Base-by-base conservation (phyloP, 2,113 vertebrate genomes). In the Pygoscelis adeliae region DNA sequence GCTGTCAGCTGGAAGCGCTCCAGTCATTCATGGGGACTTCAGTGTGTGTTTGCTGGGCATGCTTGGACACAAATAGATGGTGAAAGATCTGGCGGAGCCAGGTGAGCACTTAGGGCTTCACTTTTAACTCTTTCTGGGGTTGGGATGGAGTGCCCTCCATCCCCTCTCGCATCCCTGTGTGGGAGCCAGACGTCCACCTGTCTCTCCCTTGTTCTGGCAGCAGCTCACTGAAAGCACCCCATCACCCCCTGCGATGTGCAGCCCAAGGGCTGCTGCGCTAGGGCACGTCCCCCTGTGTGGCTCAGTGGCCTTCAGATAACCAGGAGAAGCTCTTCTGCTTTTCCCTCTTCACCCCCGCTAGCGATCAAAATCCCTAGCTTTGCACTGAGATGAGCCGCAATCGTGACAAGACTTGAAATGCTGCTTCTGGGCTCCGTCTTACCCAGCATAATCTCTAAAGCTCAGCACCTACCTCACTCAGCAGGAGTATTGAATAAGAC, bases 1-100 rank as follows among this genome's bases (percentile, higher is more conserved):
- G 98, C 96, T 97, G 97, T 98, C 98, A 98, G 98, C 97, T 89
- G 98, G 98, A 99, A 98, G 98, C 98, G 98, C 98, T 98, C 98
- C 97, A 98, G 98, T 99, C 99, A 99, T 99, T 99, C 99, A 99
- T 98, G 98, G 98, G 97, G 97, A 98, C 97, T 98, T 94, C 34
- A 97, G 96, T 89, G 83, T 94, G 82, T 96, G 93, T 92, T 95
- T 90, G 88, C 95, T 93, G 93, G 93, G 93, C 93, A 95, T 56
- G 1, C 72, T 96, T 81, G 91, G 84, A 89, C 95, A 93, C 74
- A 96, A 91, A 97, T 91, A 94, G 85, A 53, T 82, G 91, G 63
- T 78, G 76, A 96, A 86, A 89, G 93, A 91, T 65, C 85, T 72
- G 81, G 38, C 13, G 6, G 88, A 70, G 74, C 76, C 90, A 96